Percentiles rank a stretch among this genome's conserved stretches.
These are phyloP conservation scores for Hipposideros larvatus DNA, from an alignment of 2,797 vertebrate species.

Conservation along the genomic window DNA sequence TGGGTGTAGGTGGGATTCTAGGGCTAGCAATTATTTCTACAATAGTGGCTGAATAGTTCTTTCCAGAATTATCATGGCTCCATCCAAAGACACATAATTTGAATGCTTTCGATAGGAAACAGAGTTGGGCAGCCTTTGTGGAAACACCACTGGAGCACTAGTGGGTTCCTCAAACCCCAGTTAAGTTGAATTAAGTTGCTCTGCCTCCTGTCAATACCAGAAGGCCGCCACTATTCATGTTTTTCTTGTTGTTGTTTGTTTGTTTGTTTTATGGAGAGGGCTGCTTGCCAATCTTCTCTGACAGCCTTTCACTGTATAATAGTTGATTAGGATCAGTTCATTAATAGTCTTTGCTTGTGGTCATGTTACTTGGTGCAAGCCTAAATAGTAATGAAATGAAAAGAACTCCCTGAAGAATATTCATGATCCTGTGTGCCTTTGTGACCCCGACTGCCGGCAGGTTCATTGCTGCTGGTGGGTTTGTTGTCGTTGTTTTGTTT, in stretches of 20 bases:
- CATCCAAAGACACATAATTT: background rate
- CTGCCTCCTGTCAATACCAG: background rate
- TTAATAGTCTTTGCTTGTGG: background rate
- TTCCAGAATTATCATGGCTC: background rate
- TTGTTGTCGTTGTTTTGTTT: background rate
- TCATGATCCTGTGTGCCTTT: background rate
- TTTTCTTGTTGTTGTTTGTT: background rate
- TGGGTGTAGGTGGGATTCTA: background rate
- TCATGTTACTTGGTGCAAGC: background rate
- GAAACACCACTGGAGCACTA: background rate
- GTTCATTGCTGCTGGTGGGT: background rate
- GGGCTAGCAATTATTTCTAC: background rate
- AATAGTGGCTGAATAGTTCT: background rate
- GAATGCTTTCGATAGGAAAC: background rate
- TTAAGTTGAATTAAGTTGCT: background rate
- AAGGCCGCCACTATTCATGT: background rate
- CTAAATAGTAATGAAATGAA: background rate
- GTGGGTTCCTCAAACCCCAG: background rate
- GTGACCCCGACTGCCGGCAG: background rate
- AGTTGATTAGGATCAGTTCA: background rate
- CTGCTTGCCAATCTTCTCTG: background rate
- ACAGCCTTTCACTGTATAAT: background rate
- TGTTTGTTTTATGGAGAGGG: background rate
- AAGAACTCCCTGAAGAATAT: background rate
- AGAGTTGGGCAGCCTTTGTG: background rate